These are phyloP conservation scores for Buceros bicornis DNA, from an alignment of 2,797 vertebrate genomes.

Conservation along the genomic window DNA sequence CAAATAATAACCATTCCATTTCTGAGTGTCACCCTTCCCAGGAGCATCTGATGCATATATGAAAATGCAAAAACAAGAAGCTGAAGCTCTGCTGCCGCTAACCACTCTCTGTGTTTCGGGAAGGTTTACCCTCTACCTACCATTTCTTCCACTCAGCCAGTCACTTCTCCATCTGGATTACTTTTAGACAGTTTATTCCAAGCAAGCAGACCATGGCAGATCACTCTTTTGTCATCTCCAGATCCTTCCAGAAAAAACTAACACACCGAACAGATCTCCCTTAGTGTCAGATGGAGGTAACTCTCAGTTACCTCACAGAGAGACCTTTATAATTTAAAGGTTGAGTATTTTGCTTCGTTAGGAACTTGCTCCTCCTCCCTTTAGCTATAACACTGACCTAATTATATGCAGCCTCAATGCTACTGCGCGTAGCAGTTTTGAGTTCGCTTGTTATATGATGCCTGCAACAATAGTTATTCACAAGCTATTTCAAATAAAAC, in stretches of 20 bases:
- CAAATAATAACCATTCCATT: slow-evolving; percentile 60
- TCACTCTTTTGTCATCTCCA: neutral
- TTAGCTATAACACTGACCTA: slow-evolving; percentile 27
- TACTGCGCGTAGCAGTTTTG: neutral
- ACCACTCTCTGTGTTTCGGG: neutral
- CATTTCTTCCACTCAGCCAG: neutral
- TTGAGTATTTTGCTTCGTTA: neutral
- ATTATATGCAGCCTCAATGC: neutral
- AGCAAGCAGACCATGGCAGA: neutral
- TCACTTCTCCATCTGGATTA: neutral
- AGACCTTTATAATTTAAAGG: neutral
- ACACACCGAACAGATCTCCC: neutral
- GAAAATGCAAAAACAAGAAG: neutral
- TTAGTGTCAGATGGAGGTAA: neutral
- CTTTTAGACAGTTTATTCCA: neutral
- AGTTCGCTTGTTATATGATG: slow-evolving; percentile 20
- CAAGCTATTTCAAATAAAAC: slow-evolving; percentile 32
- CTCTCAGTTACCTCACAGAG: neutral
- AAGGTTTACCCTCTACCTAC: neutral
- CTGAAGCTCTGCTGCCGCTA: neutral
- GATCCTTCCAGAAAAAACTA: neutral
- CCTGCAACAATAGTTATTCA: slow-evolving; percentile 55
- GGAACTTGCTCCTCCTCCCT: neutral
- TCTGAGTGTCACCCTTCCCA: slow-evolving; percentile 46
- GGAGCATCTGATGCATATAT: slow-evolving; percentile 39